phyloP scores from a whole-genome alignment of 1,140 invertebrate genomes.

The Andricus grossulariae region DNA sequence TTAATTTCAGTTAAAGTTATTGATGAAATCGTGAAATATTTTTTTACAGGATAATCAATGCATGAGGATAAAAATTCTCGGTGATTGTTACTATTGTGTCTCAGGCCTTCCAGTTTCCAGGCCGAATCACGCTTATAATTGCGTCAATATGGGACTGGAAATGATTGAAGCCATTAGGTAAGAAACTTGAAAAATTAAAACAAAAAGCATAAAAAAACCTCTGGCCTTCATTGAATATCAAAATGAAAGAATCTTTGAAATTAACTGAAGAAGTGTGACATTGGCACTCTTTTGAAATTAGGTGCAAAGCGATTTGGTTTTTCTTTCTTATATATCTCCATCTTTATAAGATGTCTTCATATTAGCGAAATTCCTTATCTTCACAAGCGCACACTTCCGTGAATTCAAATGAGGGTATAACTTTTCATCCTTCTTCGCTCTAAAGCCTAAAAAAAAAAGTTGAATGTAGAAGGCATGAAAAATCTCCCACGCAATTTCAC shows the following conservation, averaged over 20 bases:
- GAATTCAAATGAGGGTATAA: conserved; percentile 29
- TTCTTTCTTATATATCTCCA: conserved; percentile 4
- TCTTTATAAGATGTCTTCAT: conserved; percentile 18
- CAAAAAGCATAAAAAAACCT: not conserved
- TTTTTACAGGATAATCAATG: conserved; percentile 92
- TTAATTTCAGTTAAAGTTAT: not conserved
- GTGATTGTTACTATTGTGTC: conserved; percentile 98
- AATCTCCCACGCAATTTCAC: not conserved
- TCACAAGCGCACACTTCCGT: not conserved
- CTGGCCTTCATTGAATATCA: too few species aligned
- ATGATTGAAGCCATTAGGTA: conserved; percentile 98
- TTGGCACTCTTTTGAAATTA: not conserved
- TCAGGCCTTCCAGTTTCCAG: conserved; percentile 93
- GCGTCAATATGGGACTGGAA: conserved; percentile 96
- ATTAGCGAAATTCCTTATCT: conserved; percentile 28
- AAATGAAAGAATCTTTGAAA: too few species aligned
- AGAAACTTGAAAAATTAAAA: conserved; percentile 16
- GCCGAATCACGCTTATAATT: conserved; percentile 95
- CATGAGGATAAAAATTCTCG: conserved; percentile 95
- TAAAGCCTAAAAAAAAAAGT: not conserved
- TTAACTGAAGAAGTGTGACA: too few species aligned
- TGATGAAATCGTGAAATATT: conserved; percentile 26
- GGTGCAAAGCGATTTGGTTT: not conserved
- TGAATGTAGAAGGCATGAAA: conserved; percentile 1
- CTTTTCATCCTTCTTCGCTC: conserved; percentile 20